phyloP scores from a whole-genome alignment of 2,888 invertebrate species.

The Chalcosyrphus nemorum region DNA sequence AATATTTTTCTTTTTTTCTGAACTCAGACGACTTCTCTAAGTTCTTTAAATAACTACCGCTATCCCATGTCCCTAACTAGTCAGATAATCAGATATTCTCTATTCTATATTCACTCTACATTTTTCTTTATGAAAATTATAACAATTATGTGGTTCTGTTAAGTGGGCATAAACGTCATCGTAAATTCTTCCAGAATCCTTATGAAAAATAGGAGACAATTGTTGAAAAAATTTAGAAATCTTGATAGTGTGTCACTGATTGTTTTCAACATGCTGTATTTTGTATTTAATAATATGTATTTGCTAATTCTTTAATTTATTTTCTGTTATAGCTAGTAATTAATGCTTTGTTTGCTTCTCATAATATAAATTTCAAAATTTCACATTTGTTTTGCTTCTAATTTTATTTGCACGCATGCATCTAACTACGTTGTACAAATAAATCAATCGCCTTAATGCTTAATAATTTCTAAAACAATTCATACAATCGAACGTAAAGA shows the following conservation, averaged over 20 bases:
- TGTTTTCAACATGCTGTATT: no score
- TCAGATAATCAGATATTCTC: no score
- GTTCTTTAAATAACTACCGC: no score
- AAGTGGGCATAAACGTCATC: no score
- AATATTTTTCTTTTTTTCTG: no score
- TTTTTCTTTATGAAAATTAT: no score
- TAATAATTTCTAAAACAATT: constrained; percentile 4
- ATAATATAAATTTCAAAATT: constrained; percentile 2
- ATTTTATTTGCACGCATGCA: constrained; percentile 48
- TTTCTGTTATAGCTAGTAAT: background rate
- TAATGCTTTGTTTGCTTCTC: constrained; percentile 2
- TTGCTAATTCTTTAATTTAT: background rate
- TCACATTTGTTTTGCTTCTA: background rate
- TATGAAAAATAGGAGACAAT: background rate
- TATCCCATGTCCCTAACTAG: no score
- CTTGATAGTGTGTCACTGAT: background rate
- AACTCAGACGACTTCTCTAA: no score
- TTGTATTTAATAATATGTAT: no score
- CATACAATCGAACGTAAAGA: background rate
- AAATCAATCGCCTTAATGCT: constrained; percentile 45
- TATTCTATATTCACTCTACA: no score
- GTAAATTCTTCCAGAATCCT: no score
- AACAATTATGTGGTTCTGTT: no score
- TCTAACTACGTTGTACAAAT: constrained; percentile 6
- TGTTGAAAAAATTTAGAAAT: background rate